phyloP scores from a whole-genome alignment of 1,140 invertebrate species.

The Drosophila nigromelanica region DNA sequence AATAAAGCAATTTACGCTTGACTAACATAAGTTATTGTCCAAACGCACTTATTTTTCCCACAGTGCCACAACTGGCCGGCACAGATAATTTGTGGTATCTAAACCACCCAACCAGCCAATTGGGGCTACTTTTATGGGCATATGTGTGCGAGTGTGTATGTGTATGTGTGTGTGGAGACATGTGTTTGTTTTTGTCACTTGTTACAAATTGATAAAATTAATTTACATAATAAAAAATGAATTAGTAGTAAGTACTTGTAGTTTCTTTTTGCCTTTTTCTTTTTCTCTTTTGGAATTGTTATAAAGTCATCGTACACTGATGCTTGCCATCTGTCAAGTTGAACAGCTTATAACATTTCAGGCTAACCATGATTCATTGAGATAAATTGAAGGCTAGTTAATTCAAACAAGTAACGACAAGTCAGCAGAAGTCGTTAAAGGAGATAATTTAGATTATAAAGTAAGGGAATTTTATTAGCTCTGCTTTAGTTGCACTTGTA shows the following conservation, averaged over 20 bases:
- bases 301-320: slow-evolving; percentile 28
- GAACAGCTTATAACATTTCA: slow-evolving; percentile 24
- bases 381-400: slow-evolving; percentile 63
- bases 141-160: slow-evolving; percentile 5
- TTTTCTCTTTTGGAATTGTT: background rate
- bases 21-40: slow-evolving; percentile 81
- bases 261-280: slow-evolving; percentile 2
- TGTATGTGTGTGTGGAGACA: background rate
- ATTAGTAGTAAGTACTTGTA: slow-evolving; percentile 51
- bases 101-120: slow-evolving; percentile 24
- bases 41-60: slow-evolving; percentile 51
- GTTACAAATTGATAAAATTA: slow-evolving; percentile 72
- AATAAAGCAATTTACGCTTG: slow-evolving; percentile 83
- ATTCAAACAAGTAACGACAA: slow-evolving; percentile 33
- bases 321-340: slow-evolving; percentile 30
- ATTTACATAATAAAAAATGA: slow-evolving; percentile 78
- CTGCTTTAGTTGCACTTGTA: too few relatives aligned
- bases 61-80: slow-evolving; percentile 53
- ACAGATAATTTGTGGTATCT: slow-evolving; percentile 66
- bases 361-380: slow-evolving; percentile 60
- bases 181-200: slow-evolving; percentile 46
- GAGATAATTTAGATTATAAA: background rate
- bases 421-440: background rate
- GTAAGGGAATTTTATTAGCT: too few relatives aligned
- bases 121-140: slow-evolving; percentile 16